A percentile compares a stretch with the other conserved stretches of the same genome.
These are phyloP conservation scores for Calliphora vicina DNA, from an alignment of 1,140 invertebrate genomes.

Conservation along the genomic window DNA sequence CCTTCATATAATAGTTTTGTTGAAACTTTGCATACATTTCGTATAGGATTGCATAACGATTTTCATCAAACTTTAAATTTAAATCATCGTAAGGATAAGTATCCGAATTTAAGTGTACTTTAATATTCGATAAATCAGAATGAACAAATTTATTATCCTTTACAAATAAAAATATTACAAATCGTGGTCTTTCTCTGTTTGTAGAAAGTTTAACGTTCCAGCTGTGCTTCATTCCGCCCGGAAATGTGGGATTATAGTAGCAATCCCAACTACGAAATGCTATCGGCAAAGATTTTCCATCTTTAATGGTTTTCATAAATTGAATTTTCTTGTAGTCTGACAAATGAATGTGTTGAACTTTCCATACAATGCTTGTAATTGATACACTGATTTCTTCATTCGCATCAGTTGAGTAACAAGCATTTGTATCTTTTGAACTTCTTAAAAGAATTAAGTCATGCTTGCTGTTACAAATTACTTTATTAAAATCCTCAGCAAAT, in stretches of 20 bases:
- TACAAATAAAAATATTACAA: background rate
- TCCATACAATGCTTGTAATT: slow-evolving; percentile 42
- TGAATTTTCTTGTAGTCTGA: background rate
- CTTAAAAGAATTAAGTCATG: slow-evolving; percentile 64
- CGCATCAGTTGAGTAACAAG: slow-evolving; percentile 34
- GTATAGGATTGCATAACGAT: slow-evolving; percentile 36
- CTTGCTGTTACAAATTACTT: slow-evolving; percentile 63
- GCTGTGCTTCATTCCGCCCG: no score
- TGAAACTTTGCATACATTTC: slow-evolving; percentile 39
- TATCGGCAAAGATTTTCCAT: slow-evolving; percentile 16
- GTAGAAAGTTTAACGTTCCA: slow-evolving; percentile 16
- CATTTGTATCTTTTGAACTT: slow-evolving; percentile 48
- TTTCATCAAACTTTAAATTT: slow-evolving; percentile 40
- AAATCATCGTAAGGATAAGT: slow-evolving; percentile 54
- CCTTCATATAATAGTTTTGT: slow-evolving; percentile 38
- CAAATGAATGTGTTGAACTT: slow-evolving; percentile 36
- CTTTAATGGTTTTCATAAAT: slow-evolving; percentile 20
- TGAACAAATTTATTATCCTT: slow-evolving; percentile 32
- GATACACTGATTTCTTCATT: slow-evolving; percentile 43
- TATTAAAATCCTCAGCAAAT: slow-evolving; percentile 65
- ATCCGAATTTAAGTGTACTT: slow-evolving; percentile 48
- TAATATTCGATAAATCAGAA: slow-evolving; percentile 43
- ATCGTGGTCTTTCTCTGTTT: background rate
- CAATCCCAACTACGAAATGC: slow-evolving; percentile 36
- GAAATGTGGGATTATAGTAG: slow-evolving; percentile 18